Evolutionary conservation across 2,797 vertebrate species (phyloP), one percentile per base, ranked within the genome.

Genomic region (Xenopus petersii): DNA sequence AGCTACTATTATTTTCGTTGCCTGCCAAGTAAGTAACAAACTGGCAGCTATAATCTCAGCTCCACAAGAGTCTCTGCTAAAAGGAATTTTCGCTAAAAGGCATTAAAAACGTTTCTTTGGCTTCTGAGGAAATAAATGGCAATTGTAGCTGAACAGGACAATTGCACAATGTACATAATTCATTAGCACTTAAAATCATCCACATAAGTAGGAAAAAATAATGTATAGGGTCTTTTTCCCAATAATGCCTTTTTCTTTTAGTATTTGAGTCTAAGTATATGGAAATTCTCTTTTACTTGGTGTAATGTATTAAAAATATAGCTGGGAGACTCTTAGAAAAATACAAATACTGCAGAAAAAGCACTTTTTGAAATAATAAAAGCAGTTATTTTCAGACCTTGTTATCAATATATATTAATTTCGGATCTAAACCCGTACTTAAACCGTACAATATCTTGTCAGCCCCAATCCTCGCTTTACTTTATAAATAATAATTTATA

Each of bases 131-230:
- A 55, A 59, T 36, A 36, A 42, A 36, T 36, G 8, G 30, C 8
- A n/a, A 42, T 58, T 69, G 58, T 69, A 69, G 67, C 54, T 42
- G 4, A 42, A 10, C n/a, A 12, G 69, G 24, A n/a, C 36, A 48
- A 77, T 64, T 26, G 63, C 61, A 79, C n/a, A 79, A 70, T 70
- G 75, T 64, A 55, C 58, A 79, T 21, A 81, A 73, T 71, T 81
- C 81, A 83, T 86, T 86, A 84, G 79, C 84, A 82, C 83, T 86
- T 84, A 75, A 82, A 79, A 73, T 69, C 81, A 83, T 85, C 82
- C 30, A 82, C 83, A 78, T 48, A 65, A 48, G 75, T 47, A 80
- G 26, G 47, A 47, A 58, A 67, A 79, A 79, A 70, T 26, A 60
- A 60, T 24, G 13, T 56, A 56, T 17, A 56, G 16, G 16, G 13